phyloP scores from a whole-genome alignment of 2,113 vertebrate genomes.

The Syrrhaptes paradoxus region DNA sequence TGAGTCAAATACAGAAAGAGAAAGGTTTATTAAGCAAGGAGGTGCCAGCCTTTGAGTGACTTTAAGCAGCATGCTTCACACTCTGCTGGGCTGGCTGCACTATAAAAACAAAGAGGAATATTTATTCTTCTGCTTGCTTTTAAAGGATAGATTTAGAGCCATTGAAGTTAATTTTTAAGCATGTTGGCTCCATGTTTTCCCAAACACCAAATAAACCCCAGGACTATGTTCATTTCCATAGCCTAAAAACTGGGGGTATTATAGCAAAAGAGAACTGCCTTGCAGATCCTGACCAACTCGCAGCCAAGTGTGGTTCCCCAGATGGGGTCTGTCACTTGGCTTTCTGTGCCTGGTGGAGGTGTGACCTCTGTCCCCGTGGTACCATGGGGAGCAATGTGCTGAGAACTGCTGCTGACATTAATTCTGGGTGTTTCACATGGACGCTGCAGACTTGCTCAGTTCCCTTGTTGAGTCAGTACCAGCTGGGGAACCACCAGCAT shows the following conservation, averaged over 20 bases:
- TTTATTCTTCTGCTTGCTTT: not conserved
- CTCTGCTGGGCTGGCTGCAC: not conserved
- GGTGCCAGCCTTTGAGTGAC: slow-evolving; percentile 39
- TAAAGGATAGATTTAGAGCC: not conserved
- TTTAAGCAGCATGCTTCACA: not conserved
- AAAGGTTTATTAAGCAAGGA: slow-evolving; percentile 42
- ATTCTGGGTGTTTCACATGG: not conserved
- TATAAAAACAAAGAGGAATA: slow-evolving; percentile 12
- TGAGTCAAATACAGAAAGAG: slow-evolving; percentile 32
- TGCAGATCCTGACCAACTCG: not conserved
- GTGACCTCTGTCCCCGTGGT: not conserved
- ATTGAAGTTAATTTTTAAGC: not conserved
- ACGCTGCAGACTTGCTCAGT: not conserved
- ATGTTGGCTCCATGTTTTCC: not conserved
- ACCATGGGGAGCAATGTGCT: not conserved
- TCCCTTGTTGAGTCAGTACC: not conserved
- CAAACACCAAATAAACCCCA: not conserved
- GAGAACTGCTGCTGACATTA: not conserved
- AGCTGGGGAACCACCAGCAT: not conserved
- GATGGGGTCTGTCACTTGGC: not conserved
- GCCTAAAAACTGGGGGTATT: not conserved
- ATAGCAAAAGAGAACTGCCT: not conserved
- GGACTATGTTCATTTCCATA: not conserved
- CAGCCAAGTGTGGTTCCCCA: rapidly evolving
- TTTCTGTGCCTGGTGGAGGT: not conserved